phyloP scores from a whole-genome alignment of 2,113 vertebrate genomes.

The Alexandromys fortis region DNA sequence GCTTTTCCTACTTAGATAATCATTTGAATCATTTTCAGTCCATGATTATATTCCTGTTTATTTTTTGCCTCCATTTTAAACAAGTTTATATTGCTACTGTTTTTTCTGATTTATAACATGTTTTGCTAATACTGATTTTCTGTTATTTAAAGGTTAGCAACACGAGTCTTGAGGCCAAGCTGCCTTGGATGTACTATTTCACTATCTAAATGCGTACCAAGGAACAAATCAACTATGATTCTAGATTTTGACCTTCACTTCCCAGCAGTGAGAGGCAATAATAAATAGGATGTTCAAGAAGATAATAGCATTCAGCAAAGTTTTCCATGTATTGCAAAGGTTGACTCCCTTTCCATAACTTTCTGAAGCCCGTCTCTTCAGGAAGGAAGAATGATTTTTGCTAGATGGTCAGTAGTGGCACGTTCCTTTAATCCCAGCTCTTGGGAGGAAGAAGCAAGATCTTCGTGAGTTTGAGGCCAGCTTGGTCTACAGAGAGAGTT shows the following conservation, averaged over 20 bases:
- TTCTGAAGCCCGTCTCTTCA: background rate
- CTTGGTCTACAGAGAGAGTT: background rate
- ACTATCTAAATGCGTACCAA: background rate
- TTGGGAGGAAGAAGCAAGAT: background rate
- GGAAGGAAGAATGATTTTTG: background rate
- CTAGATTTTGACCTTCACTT: background rate
- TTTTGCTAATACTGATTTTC: background rate
- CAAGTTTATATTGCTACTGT: conserved; percentile 26
- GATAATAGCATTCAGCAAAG: background rate
- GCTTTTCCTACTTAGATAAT: background rate
- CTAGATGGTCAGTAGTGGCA: background rate
- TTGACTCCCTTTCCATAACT: background rate
- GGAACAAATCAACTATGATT: background rate
- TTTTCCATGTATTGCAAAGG: background rate
- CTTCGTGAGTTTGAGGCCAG: background rate
- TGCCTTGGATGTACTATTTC: conserved; percentile 11
- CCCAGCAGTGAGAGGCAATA: background rate
- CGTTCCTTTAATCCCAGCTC: too few species aligned
- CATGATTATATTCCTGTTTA: background rate
- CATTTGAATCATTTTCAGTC: conserved; percentile 12
- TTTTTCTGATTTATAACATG: background rate
- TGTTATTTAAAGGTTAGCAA: background rate
- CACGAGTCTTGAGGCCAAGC: background rate
- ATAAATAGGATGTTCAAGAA: background rate
- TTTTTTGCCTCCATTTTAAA: background rate